These are phyloP conservation scores for Mizuhopecten yessoensis DNA, from an alignment of 1,140 invertebrate species.

Conservation along the genomic window DNA sequence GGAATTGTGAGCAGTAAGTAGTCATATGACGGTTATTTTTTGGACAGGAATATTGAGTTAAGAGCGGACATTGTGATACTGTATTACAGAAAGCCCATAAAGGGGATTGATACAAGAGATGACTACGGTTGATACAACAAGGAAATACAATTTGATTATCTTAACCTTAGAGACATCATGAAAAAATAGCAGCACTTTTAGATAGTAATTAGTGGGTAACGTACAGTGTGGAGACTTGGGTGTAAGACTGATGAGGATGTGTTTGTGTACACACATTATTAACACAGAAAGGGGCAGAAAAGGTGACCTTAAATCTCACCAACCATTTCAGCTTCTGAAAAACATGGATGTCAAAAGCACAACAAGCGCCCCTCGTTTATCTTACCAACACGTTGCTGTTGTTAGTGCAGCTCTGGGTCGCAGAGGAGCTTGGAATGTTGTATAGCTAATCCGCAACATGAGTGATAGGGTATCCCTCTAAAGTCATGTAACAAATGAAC, in stretches of 20 bases:
- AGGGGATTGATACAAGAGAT: no score
- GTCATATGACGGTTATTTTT: no score
- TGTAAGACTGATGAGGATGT: not conserved
- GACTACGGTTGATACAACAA: not conserved
- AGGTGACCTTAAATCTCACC: not conserved
- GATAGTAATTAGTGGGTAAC: not conserved
- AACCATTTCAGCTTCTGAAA: not conserved
- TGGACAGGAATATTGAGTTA: no score
- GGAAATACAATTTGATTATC: not conserved
- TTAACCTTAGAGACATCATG: not conserved
- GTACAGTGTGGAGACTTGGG: not conserved
- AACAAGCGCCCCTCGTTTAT: not conserved
- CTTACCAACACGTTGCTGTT: not conserved
- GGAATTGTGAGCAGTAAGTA: no score
- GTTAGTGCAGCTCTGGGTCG: slow-evolving; percentile 2
- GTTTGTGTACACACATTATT: not conserved
- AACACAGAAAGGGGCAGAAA: not conserved
- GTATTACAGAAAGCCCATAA: no score
- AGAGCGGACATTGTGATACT: not conserved
- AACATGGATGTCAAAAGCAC: slow-evolving; percentile 17
- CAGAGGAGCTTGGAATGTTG: slow-evolving; percentile 37
- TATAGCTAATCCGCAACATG: slow-evolving; percentile 38
- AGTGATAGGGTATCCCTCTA: slow-evolving; percentile 16
- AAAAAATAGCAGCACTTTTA: not conserved
- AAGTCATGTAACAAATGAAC: no score